Conservation (phyloP, 2,113 vertebrate species). For the Globicephala melas region DNA sequence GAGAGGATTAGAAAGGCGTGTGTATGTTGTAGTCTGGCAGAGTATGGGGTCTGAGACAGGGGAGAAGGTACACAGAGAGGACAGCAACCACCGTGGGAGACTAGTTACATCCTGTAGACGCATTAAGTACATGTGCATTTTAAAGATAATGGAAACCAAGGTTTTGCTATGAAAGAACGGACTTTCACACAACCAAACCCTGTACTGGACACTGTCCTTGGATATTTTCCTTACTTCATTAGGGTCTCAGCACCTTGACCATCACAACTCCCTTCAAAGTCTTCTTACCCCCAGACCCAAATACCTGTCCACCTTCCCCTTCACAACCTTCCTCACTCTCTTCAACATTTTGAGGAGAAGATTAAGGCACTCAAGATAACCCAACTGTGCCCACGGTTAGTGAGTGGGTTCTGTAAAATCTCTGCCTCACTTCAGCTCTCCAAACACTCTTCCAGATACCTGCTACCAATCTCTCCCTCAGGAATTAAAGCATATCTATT, state of each 20-base stretch:
- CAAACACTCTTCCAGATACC: background rate
- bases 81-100: background rate
- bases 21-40: too few species aligned
- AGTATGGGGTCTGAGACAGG: background rate
- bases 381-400: accelerated
- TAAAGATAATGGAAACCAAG: background rate
- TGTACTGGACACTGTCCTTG: background rate
- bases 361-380: background rate
- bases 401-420: background rate
- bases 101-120: background rate
- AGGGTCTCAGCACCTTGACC: background rate
- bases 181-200: background rate
- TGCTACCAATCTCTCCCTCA: background rate
- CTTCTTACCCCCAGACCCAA: background rate
- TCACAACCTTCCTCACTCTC: background rate
- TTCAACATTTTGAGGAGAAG: background rate
- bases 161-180: background rate
- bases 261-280: too few species aligned
- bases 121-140: background rate
- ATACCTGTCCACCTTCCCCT: background rate
- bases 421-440: background rate
- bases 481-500: background rate
- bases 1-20: background rate
- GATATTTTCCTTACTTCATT: background rate
- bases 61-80: background rate